These are phyloP conservation scores for Anser brachyrhynchus DNA, from an alignment of 2,113 vertebrate species.

Conservation along the genomic window DNA sequence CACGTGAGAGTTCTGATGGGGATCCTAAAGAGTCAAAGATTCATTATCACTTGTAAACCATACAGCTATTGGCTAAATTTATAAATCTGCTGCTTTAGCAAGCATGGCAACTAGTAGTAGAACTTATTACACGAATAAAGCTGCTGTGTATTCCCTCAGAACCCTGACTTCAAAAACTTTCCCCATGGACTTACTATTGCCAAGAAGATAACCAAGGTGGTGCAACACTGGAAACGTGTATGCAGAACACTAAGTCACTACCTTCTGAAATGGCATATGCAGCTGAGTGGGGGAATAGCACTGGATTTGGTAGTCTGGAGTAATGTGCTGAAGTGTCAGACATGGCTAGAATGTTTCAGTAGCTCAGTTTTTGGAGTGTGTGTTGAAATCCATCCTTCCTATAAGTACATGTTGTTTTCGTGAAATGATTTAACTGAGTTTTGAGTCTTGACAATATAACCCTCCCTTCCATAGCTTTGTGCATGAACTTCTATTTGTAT, in stretches of 20 bases:
- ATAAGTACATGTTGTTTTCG: background rate
- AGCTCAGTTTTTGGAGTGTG: background rate
- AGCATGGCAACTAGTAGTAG: background rate
- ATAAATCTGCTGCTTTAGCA: background rate
- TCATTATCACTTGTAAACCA: background rate
- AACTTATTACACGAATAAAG: rapidly evolving
- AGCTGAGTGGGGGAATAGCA: background rate
- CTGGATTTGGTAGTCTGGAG: background rate
- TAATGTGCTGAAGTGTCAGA: background rate
- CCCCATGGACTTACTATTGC: background rate
- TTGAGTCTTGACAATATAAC: background rate
- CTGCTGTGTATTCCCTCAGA: background rate
- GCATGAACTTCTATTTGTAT: background rate
- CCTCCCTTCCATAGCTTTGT: background rate
- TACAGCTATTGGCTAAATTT: background rate
- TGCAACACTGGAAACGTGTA: background rate
- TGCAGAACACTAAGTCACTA: rapidly evolving
- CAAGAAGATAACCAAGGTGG: background rate
- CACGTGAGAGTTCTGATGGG: background rate
- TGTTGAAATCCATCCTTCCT: background rate
- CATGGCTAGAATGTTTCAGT: background rate
- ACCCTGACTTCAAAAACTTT: background rate
- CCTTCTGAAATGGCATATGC: background rate
- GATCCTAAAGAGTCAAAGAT: background rate
- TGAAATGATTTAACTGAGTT: background rate